Conservation (phyloP, 1,140 invertebrate species). For the Carposina sasakii region DNA sequence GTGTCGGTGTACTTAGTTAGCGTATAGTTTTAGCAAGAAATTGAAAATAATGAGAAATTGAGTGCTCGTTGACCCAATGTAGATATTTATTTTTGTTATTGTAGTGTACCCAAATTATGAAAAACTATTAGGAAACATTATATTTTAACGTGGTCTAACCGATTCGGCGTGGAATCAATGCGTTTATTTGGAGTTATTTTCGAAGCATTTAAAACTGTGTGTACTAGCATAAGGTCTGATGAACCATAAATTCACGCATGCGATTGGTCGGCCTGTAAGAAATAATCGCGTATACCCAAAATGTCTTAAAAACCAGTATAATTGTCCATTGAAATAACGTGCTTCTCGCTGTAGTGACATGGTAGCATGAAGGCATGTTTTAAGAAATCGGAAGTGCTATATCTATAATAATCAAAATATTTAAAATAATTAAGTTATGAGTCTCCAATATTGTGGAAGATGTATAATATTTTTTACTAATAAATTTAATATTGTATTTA, state of each 20-base stretch:
- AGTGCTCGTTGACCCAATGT: conserved; percentile 68
- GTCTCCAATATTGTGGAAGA: conserved; percentile 73
- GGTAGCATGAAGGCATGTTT: conserved; percentile 51
- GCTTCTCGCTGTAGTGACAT: conserved; percentile 59
- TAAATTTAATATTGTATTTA: conserved; percentile 71
- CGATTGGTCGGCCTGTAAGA: neutral
- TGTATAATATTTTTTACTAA: conserved; percentile 76
- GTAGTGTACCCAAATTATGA: conserved; percentile 65
- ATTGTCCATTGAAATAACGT: conserved; percentile 26
- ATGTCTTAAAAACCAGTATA: conserved; percentile 3
- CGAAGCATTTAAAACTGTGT: conserved; percentile 48
- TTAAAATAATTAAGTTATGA: conserved; percentile 74
- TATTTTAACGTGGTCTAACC: too few relatives aligned
- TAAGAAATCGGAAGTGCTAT: conserved; percentile 63
- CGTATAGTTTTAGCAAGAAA: conserved; percentile 57
- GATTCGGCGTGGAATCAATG: too few relatives aligned
- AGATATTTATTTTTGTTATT: conserved; percentile 73
- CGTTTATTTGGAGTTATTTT: conserved; percentile 22
- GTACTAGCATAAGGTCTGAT: conserved; percentile 34
- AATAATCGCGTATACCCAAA: too few relatives aligned
- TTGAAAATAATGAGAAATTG: conserved; percentile 58
- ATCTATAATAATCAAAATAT: conserved; percentile 72
- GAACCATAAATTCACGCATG: too few relatives aligned
- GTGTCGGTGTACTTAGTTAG: conserved; percentile 67
- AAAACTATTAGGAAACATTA: too few relatives aligned